A percentile compares a stretch with the other conserved stretches of the same genome.
phyloP scores from a whole-genome alignment of 2,888 invertebrate genomes.

The Helobdella robusta region DNA sequence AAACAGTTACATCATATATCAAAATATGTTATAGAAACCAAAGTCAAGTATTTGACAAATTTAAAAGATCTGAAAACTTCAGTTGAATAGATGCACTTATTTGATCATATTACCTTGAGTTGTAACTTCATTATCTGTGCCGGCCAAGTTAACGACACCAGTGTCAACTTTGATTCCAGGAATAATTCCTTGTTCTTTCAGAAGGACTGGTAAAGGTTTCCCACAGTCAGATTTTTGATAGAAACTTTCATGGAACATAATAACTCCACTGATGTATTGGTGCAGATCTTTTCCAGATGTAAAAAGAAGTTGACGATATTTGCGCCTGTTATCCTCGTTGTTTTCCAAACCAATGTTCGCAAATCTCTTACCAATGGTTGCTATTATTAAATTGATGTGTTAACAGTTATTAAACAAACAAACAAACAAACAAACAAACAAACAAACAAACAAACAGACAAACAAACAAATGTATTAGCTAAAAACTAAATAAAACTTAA shows the following conservation, averaged over 20 bases:
- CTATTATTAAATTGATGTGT: constrained; percentile 41
- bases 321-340: constrained; percentile 78
- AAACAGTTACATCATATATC: no score
- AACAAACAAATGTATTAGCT: no score
- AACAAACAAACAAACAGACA: no score
- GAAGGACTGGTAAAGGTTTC: constrained; percentile 42
- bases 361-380: constrained; percentile 79
- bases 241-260: constrained; percentile 94
- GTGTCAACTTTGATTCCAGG: constrained; percentile 67
- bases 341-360: constrained; percentile 82
- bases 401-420: no score
- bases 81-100: background rate
- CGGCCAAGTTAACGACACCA: constrained; percentile 85
- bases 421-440: no score
- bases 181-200: constrained; percentile 45
- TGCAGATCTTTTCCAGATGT: constrained; percentile 57
- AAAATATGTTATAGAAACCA: no score
- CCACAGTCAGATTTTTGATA: constrained; percentile 81
- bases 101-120: constrained; percentile 68
- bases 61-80: background rate
- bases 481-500: no score
- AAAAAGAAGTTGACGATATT: constrained; percentile 80
- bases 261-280: constrained; percentile 81
- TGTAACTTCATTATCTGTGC: constrained; percentile 86
- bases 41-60: background rate